Evolutionary conservation across 2,888 invertebrate genomes (phyloP).

Genomic region (Perizoma affinitatum): DNA sequence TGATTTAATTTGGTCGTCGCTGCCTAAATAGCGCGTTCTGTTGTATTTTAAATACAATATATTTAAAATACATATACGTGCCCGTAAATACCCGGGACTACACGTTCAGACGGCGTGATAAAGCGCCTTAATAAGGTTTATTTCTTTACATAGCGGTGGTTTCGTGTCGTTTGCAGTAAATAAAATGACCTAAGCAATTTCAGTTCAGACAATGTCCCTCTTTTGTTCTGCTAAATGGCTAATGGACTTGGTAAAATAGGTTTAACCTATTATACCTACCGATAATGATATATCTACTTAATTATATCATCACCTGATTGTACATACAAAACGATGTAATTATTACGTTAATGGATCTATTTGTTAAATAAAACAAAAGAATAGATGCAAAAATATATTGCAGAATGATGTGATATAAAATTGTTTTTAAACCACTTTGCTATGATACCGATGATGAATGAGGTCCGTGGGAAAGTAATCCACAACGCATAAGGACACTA

Average conservation of each 20-base stretch:
- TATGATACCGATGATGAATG: no score
- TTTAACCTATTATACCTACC: background rate
- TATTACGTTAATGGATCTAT: no score
- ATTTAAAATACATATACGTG: conserved; percentile 65
- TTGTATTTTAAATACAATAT: conserved; percentile 46
- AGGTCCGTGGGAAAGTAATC: conserved; percentile 37
- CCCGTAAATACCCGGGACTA: conserved; percentile 64
- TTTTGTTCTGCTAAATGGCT: conserved; percentile 16
- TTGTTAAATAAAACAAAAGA: no score
- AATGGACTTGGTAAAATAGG: background rate
- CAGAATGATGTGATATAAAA: no score
- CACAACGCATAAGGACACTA: conserved; percentile 11
- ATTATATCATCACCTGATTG: background rate
- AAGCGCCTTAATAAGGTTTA: conserved; percentile 71
- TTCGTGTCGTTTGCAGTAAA: conserved; percentile 51
- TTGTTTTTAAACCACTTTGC: no score
- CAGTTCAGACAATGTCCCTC: conserved; percentile 21
- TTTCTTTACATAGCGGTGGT: conserved; percentile 61
- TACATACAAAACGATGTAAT: no score
- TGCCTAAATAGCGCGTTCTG: conserved; percentile 4
- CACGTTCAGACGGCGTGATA: conserved; percentile 66
- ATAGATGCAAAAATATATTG: background rate
- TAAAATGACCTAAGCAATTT: conserved; percentile 48
- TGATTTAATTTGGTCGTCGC: background rate
- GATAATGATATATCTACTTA: no score